phyloP scores from a whole-genome alignment of 2,113 vertebrate genomes.

The Pangasianodon hypophthalmus region DNA sequence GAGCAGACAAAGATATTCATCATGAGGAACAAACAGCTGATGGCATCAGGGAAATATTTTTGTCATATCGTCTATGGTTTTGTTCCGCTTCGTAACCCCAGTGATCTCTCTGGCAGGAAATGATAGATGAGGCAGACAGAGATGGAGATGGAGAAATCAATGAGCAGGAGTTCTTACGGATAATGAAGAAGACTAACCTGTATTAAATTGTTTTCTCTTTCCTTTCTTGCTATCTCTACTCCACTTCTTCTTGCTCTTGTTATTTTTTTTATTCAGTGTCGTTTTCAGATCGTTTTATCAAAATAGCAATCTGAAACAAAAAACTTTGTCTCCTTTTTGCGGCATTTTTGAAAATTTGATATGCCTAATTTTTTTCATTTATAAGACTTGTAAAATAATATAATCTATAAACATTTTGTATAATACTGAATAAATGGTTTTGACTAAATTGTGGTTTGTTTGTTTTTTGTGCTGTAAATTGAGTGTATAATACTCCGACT shows the following conservation, averaged over 20 bases:
- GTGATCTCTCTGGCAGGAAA: slow-evolving; percentile 79
- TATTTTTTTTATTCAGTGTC: not conserved
- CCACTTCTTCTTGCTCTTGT: not conserved
- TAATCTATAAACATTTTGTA: slow-evolving; percentile 62
- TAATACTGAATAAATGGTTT: slow-evolving; percentile 62
- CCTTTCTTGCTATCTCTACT: not conserved
- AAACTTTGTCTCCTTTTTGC: not conserved
- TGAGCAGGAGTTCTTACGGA: slow-evolving; percentile 90
- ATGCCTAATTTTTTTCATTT: slow-evolving; percentile 2
- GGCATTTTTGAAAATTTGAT: not conserved
- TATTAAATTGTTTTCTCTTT: slow-evolving; percentile 69
- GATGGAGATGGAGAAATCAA: slow-evolving; percentile 91
- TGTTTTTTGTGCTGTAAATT: not conserved
- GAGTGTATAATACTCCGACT: not conserved
- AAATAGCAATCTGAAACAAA: not conserved
- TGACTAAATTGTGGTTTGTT: slow-evolving; percentile 14
- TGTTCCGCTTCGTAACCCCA: slow-evolving; percentile 7
- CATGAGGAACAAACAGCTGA: slow-evolving; percentile 39
- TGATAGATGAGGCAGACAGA: slow-evolving; percentile 93
- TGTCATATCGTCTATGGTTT: not conserved
- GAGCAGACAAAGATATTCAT: slow-evolving; percentile 17
- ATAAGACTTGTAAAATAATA: slow-evolving; percentile 58
- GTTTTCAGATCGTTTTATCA: not conserved
- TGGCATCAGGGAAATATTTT: slow-evolving; percentile 47
- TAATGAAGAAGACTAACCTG: slow-evolving; percentile 93